Conservation (phyloP, 1,140 invertebrate species). For the Tetramorium simillimum region DNA sequence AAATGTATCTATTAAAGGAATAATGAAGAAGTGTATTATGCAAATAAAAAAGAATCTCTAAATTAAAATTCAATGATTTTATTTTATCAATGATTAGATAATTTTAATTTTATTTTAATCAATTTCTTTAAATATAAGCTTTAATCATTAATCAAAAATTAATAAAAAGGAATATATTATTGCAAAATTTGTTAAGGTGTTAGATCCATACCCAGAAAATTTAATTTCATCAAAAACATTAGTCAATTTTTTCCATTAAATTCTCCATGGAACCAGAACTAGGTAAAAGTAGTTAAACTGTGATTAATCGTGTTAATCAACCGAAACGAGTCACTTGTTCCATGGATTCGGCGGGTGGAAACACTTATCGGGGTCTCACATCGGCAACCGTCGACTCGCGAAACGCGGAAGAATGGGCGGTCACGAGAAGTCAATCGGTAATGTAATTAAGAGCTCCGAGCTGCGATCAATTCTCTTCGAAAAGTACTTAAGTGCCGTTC, state of each 20-base stretch:
- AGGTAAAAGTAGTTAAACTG: conserved; percentile 2
- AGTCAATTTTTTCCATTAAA: not conserved
- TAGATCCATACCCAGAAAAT: not conserved
- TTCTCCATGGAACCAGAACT: not conserved
- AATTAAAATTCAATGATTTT: not conserved
- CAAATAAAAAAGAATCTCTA: not conserved
- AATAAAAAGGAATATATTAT: not conserved
- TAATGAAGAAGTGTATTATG: not conserved
- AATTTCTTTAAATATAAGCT: not conserved
- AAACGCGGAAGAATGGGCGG: conserved; percentile 31
- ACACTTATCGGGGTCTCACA: conserved; percentile 39
- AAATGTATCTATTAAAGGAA: not conserved
- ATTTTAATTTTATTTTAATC: not conserved
- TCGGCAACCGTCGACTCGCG: conserved; percentile 7
- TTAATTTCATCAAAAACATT: not conserved
- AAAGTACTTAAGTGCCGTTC: conserved; percentile 55
- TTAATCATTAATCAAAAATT: not conserved
- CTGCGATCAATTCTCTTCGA: conserved; percentile 44
- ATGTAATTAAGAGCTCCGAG: conserved; percentile 51
- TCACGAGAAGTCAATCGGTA: conserved; percentile 46
- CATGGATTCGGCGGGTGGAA: conserved; percentile 6
- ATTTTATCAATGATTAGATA: not conserved
- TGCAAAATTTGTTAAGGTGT: not conserved
- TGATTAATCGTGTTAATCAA: conserved; percentile 34
- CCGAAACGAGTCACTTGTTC: not conserved